These are phyloP conservation scores for Drosophila birchii DNA, from an alignment of 2,888 invertebrate species.

Conservation along the genomic window DNA sequence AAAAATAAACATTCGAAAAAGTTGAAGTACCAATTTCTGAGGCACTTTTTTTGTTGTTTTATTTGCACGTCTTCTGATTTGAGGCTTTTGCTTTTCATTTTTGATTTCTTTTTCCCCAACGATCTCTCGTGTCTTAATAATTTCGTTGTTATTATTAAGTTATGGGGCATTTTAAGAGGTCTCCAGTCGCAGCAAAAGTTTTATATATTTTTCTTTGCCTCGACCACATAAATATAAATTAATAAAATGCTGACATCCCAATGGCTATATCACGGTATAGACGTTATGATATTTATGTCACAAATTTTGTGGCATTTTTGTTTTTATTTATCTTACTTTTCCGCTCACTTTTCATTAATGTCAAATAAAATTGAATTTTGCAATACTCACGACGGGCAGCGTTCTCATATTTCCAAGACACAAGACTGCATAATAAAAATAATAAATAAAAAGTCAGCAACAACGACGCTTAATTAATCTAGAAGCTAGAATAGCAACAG, in stretches of 20 bases:
- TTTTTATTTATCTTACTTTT: constrained; percentile 14
- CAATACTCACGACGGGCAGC: constrained; percentile 16
- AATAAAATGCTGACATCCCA: constrained; percentile 48
- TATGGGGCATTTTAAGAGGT: constrained; percentile 62
- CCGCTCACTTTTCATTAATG: constrained; percentile 40
- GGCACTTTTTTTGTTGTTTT: constrained; percentile 27
- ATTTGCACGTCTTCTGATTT: constrained; percentile 28
- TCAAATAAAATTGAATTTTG: constrained; percentile 36
- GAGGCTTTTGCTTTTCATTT: constrained; percentile 29
- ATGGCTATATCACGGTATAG: constrained; percentile 42
- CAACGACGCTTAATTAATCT: constrained; percentile 74
- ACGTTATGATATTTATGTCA: constrained; percentile 36
- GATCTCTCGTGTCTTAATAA: constrained; percentile 49
- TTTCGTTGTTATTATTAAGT: constrained; percentile 55
- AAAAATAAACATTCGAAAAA: constrained; percentile 62
- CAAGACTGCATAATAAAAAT: constrained; percentile 55
- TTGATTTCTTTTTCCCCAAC: constrained; percentile 19
- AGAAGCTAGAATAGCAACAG: constrained; percentile 66
- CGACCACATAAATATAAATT: constrained; percentile 38
- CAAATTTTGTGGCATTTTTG: constrained; percentile 17
- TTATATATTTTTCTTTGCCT: constrained; percentile 41
- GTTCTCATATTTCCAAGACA: constrained; percentile 47
- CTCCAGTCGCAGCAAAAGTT: constrained; percentile 41
- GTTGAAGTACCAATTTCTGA: constrained; percentile 71
- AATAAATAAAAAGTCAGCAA: constrained; percentile 42